These are phyloP conservation scores for Scyliorhinus canicula DNA, from an alignment of 2,797 vertebrate species.

Conservation along the genomic window DNA sequence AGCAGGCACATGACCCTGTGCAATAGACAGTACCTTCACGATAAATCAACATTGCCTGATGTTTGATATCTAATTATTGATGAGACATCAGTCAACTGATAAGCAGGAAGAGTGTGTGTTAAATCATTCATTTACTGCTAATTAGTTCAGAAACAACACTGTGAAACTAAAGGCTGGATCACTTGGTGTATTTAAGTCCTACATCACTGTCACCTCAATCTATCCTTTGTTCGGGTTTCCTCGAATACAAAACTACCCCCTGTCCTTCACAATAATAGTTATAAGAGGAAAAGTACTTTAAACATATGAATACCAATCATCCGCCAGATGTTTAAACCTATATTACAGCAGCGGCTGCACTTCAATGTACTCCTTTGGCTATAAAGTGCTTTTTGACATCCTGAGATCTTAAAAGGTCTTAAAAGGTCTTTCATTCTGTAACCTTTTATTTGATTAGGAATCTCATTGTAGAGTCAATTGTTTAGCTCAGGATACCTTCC, in stretches of 20 bases:
- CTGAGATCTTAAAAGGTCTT: background rate
- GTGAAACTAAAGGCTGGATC: background rate
- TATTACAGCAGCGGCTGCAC: background rate
- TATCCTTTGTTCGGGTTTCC: background rate
- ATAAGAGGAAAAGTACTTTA: background rate
- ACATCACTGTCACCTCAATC: background rate
- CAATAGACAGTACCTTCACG: background rate
- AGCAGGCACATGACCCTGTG: background rate
- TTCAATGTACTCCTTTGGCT: background rate
- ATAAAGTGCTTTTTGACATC: background rate
- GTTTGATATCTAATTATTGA: conserved; percentile 19
- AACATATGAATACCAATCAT: background rate
- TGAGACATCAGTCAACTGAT: conserved; percentile 9
- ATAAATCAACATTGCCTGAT: background rate
- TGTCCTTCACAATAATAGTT: background rate
- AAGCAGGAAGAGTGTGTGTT: background rate
- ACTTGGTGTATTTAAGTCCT: background rate
- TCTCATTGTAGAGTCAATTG: too few relatives aligned
- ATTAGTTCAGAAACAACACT: background rate
- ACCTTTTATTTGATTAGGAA: background rate
- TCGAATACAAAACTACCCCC: background rate
- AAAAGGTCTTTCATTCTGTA: background rate
- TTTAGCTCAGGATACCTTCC: background rate
- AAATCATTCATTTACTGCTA: conserved; percentile 6
- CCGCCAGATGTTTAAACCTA: background rate